Conservation (phyloP, 2,797 vertebrate species). For the Pelodytes ibericus region DNA sequence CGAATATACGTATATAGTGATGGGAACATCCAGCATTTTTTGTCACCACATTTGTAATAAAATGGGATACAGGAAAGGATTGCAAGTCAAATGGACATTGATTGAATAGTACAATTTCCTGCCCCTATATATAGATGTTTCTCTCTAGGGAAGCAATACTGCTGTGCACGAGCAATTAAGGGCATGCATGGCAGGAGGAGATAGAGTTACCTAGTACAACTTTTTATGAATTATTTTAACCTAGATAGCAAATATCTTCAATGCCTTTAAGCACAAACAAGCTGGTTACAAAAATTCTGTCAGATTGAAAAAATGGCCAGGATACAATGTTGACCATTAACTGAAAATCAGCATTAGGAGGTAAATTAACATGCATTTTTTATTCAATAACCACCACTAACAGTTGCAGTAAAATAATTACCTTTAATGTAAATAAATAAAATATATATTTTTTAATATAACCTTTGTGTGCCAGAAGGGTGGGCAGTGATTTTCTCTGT, state of each 20-base stretch:
- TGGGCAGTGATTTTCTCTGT: too few species aligned
- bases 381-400: too few species aligned
- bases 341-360: too few species aligned
- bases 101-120: conserved; percentile 45
- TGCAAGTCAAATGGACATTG: conserved; percentile 46
- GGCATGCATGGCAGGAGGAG: conserved; percentile 38
- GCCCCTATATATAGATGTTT: conserved; percentile 39
- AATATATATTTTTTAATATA: too few species aligned
- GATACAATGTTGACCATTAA: too few species aligned
- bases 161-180: conserved; percentile 45
- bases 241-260: conserved; percentile 39
- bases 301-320: conserved; percentile 8
- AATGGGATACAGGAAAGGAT: conserved; percentile 33
- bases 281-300: conserved; percentile 23
- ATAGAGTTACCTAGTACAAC: conserved; percentile 45
- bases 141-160: conserved; percentile 39
- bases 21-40: conserved; percentile 13
- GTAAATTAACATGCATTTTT: too few species aligned
- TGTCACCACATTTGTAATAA: conserved; percentile 33
- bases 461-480: too few species aligned
- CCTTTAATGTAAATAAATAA: too few species aligned
- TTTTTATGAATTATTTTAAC: conserved; percentile 53
- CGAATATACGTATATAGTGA: too few species aligned
- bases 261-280: conserved; percentile 17
- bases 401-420: too few species aligned